Evolutionary conservation across 2,888 invertebrate genomes (phyloP).

Genomic region (Dilophus febrilis): DNA sequence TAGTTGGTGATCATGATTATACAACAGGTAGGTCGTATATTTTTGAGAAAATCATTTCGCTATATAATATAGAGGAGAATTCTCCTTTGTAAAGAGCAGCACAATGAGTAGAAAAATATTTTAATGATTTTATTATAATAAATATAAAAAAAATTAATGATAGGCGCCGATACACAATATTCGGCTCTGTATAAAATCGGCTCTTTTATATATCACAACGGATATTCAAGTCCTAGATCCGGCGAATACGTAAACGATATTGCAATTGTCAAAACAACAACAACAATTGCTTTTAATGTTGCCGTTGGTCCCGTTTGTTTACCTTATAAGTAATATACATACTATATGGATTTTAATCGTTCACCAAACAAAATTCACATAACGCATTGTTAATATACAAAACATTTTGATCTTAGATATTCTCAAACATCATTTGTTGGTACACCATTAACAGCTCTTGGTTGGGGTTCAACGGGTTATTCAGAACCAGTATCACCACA

Average conservation of each 20-base stretch:
- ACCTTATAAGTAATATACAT: not conserved
- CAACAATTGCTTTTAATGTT: not conserved
- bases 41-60: no score
- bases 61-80: not conserved
- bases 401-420: not conserved
- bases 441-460: slow-evolving; percentile 19
- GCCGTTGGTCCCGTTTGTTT: slow-evolving; percentile 3
- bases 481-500: slow-evolving; percentile 33
- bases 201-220: not conserved
- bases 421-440: slow-evolving; percentile 8
- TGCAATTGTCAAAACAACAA: not conserved
- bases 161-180: slow-evolving; percentile 3
- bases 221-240: not conserved
- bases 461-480: slow-evolving; percentile 40
- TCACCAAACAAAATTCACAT: not conserved
- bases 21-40: not conserved
- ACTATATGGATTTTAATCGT: not conserved
- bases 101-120: no score
- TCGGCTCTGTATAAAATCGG: not conserved
- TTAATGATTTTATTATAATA: no score
- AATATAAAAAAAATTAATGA: not conserved
- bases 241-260: slow-evolving; percentile 2
- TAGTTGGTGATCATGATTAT: slow-evolving; percentile 6
- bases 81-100: no score
- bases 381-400: not conserved